Percentiles rank a stretch among this genome's conserved stretches.
These are phyloP conservation scores for Popillia japonica DNA, from an alignment of 1,140 invertebrate species.

Conservation along the genomic window DNA sequence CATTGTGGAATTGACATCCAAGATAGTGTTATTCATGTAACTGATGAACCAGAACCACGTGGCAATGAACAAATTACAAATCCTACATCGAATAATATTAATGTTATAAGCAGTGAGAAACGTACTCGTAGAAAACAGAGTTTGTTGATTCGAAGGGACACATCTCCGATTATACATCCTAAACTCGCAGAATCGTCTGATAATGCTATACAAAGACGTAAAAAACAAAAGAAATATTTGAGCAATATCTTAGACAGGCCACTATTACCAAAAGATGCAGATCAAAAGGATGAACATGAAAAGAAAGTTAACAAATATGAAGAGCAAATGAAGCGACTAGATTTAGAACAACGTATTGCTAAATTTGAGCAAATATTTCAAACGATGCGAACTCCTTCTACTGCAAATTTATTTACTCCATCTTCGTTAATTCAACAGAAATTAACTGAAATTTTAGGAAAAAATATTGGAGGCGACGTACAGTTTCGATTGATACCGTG, in stretches of 20 bases:
- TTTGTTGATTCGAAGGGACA: constrained; percentile 8
- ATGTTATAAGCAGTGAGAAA: neutral
- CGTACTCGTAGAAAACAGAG: constrained; percentile 17
- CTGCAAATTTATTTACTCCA: constrained; percentile 22
- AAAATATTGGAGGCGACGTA: constrained; percentile 7
- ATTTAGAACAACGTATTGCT: neutral
- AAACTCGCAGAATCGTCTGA: neutral
- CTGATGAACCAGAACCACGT: neutral
- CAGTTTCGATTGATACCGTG: constrained; percentile 44
- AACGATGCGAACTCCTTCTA: neutral
- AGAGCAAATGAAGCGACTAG: neutral
- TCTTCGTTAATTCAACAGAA: constrained; percentile 33
- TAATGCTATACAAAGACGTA: neutral
- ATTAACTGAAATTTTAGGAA: constrained; percentile 41
- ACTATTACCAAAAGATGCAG: neutral
- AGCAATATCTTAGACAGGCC: neutral
- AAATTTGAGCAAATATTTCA: constrained; percentile 24
- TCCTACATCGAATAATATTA: neutral
- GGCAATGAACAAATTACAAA: neutral
- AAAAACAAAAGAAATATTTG: neutral
- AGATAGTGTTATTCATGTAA: neutral
- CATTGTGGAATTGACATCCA: neutral
- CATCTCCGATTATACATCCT: neutral
- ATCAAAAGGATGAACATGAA: neutral
- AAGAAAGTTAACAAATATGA: neutral